Conservation (phyloP, 2,113 vertebrate genomes). For the Poeciliopsis occidentalis region DNA sequence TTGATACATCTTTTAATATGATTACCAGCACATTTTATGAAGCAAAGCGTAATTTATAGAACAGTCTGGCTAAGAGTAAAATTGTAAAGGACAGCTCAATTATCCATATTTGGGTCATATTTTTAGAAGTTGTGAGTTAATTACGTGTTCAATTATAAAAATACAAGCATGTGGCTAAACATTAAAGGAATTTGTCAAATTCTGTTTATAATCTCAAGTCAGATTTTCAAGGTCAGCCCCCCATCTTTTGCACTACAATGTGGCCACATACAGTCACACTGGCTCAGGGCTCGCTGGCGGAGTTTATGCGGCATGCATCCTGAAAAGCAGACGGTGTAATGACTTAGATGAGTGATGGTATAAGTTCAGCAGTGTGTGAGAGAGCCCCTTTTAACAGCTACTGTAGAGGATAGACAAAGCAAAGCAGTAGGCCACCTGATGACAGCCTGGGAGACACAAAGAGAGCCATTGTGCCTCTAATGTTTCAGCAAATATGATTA, state of each 20-base stretch:
- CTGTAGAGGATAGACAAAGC: constrained; percentile 64
- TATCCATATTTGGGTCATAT: background rate
- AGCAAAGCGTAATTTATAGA: background rate
- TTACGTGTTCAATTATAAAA: background rate
- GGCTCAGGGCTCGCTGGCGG: constrained; percentile 15
- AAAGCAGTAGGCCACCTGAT: constrained; percentile 32
- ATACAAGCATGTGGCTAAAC: background rate
- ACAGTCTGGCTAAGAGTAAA: background rate
- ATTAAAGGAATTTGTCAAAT: background rate
- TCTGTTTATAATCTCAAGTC: constrained; percentile 2
- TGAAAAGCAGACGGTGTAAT: constrained; percentile 75
- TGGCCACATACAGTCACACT: constrained; percentile 1
- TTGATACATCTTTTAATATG: constrained; percentile 13
- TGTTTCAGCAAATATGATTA: constrained; percentile 26
- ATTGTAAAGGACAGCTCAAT: background rate
- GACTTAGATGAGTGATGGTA: constrained; percentile 72
- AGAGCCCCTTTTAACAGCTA: constrained; percentile 68
- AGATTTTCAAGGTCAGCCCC: constrained; percentile 5
- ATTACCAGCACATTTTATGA: background rate
- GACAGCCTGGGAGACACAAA: constrained; percentile 25
- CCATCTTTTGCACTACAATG: constrained; percentile 44
- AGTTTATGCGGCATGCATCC: constrained; percentile 72
- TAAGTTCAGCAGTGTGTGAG: constrained; percentile 57
- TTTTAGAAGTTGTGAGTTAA: background rate
- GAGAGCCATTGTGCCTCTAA: constrained; percentile 11